Conservation (phyloP, 2,888 invertebrate genomes). For the Cheilosia vernalis region DNA sequence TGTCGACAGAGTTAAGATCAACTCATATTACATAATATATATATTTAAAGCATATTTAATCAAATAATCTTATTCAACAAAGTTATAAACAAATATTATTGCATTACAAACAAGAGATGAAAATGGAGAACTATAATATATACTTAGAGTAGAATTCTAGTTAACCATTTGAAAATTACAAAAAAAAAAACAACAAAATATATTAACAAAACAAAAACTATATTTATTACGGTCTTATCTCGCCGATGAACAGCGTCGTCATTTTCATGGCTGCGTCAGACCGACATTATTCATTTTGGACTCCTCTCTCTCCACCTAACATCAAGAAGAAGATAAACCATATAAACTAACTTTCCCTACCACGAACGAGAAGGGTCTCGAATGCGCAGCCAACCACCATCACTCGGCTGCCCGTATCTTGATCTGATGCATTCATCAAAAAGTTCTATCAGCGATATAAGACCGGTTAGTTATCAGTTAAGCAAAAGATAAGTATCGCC, state of each 20-base stretch:
- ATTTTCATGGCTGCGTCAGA: constrained; percentile 65
- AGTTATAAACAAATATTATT: constrained; percentile 51
- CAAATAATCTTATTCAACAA: constrained; percentile 61
- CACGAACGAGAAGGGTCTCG: constrained; percentile 39
- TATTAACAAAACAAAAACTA: constrained; percentile 26
- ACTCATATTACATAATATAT: constrained; percentile 47
- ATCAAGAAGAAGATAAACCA: constrained; percentile 13
- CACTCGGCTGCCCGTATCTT: constrained; percentile 56
- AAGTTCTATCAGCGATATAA: constrained; percentile 70
- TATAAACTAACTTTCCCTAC: constrained; percentile 49
- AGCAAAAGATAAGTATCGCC: constrained; percentile 75
- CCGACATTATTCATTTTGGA: constrained; percentile 49
- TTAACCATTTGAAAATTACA: constrained; percentile 62
- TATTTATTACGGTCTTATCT: constrained; percentile 59
- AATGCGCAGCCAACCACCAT: constrained; percentile 45
- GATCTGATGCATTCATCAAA: constrained; percentile 65
- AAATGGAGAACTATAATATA: constrained; percentile 26
- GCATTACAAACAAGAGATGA: constrained; percentile 2
- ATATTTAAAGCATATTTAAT: constrained; percentile 59
- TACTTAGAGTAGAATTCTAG: constrained; percentile 62
- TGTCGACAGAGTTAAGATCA: constrained; percentile 52
- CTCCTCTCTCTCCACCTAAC: constrained; percentile 16
- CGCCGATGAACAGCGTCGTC: constrained; percentile 70
- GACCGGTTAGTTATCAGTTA: constrained; percentile 70
- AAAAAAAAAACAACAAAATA: constrained; percentile 29